Base-by-base conservation (phyloP, 2,797 vertebrate genomes). In the Sebastes variabilis region DNA sequence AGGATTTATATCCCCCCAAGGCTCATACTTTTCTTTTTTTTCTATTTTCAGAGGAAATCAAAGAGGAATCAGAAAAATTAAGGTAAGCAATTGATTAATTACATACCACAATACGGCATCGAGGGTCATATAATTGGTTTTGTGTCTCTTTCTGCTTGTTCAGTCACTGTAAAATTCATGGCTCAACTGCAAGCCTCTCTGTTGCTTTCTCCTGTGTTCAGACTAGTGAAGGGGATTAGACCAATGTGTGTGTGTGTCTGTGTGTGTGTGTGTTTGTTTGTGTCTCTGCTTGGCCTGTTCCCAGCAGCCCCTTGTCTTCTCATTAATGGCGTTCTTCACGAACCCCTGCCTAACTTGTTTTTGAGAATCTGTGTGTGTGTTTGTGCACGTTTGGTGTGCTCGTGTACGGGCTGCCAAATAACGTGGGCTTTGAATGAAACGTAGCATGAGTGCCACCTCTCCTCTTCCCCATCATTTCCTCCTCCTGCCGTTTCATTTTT, bases 1-100 rank as follows among this genome's bases (percentile, higher is more conserved):
- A 79, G 52, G 71, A 83, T 84, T 58, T 64, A 22, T 70, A 60
- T 72, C 4, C 70, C 65, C 70, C 74, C n/a, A 38, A 24, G 24
- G 73, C n/a, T 84, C 22, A n/a, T 55, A 32, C 27, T 34, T 54
- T 78, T 78, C 54, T 9, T 73, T 81, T 76, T 77, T 82, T 68
- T 88, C 30, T 84, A 4, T 94, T 94, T 94, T 81, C 92, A 95
- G 93, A 95, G 92, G 94, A 95, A 95, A 95, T 94, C 86, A 94
- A 93, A 88, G 94, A 94, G 69, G 95, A 96, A 88, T 94, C 94
- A 1, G 93, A 95, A 87, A 95, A 95, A 82, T 90, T 95, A 88
- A 96, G 95, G 95, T 96, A 90, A 93, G 94, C 14, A 36, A 12
- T 24, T 73, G 24, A 77, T 75, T 8, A 49, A 83, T 87, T 60